Conservation (phyloP, 2,797 vertebrate species). For the Salmo trutta region DNA sequence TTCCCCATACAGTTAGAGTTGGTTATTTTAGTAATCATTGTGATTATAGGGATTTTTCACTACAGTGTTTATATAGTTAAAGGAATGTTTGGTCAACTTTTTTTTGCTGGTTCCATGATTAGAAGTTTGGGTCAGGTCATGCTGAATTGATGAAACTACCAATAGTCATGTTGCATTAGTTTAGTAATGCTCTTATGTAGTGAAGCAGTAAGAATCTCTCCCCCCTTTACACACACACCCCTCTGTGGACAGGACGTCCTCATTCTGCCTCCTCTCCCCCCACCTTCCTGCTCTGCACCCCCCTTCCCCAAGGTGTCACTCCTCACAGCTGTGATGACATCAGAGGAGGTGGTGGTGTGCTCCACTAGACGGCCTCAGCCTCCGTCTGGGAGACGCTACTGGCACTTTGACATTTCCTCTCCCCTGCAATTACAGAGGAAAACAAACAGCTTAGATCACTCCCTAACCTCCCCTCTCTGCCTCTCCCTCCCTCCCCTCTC, state of each 20-base stretch:
- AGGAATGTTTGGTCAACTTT: background rate
- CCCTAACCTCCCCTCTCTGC: constrained; percentile 30
- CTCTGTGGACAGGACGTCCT: background rate
- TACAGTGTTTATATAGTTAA: background rate
- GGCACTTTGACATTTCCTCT: constrained; percentile 67
- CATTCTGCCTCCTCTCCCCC: background rate
- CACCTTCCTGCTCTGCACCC: too few species aligned
- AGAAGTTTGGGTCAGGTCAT: background rate
- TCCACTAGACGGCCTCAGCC: constrained; percentile 26
- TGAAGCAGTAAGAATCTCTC: background rate
- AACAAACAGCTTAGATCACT: constrained; percentile 52
- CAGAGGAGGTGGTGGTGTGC: constrained; percentile 14
- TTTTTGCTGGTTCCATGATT: background rate
- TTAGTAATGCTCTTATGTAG: background rate
- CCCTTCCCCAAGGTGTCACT: background rate
- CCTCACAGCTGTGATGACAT: constrained; percentile 18
- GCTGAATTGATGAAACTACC: background rate
- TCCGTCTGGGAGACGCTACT: constrained; percentile 45
- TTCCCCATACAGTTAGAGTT: background rate
- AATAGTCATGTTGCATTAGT: background rate
- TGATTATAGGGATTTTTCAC: background rate
- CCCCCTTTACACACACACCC: background rate
- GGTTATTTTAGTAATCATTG: background rate
- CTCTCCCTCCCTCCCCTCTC: constrained; percentile 25
- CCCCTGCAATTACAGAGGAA: constrained; percentile 61